Percentiles rank a stretch among this genome's conserved stretches.
Evolutionary conservation across 2,888 invertebrate genomes (phyloP).

Genomic region (Cylloceria caligata): DNA sequence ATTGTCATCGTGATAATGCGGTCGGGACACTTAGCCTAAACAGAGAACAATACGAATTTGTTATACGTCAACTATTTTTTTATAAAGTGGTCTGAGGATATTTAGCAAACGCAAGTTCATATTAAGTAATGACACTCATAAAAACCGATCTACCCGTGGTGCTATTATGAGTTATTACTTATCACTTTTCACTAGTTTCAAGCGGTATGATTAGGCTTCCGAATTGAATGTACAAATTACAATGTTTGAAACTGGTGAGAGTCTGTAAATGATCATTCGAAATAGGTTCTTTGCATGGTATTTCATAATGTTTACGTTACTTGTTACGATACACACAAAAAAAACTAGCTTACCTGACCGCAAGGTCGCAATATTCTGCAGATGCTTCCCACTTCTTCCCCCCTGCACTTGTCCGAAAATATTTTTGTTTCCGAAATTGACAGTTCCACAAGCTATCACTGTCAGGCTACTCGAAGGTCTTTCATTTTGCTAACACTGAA

Average conservation of each 20-base stretch:
- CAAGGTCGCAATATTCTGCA: constrained; percentile 28
- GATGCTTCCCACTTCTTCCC: constrained; percentile 1
- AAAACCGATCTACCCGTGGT: neutral
- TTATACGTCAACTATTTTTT: neutral
- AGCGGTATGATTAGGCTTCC: neutral
- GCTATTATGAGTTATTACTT: neutral
- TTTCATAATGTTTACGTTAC: neutral
- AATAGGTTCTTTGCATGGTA: neutral
- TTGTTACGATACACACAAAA: neutral
- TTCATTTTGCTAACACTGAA: constrained; percentile 49
- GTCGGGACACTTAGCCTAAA: constrained; percentile 60
- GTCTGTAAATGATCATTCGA: no score
- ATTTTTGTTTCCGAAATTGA: constrained; percentile 3
- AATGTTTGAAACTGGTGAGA: neutral
- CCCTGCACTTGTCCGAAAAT: constrained; percentile 19
- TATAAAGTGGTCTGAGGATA: neutral
- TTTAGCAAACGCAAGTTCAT: neutral
- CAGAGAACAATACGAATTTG: constrained; percentile 16
- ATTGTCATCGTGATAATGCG: constrained; percentile 82
- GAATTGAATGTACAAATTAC: neutral
- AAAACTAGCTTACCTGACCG: constrained; percentile 53
- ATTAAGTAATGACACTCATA: neutral
- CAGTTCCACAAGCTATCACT: constrained; percentile 45
- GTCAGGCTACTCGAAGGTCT: constrained; percentile 8
- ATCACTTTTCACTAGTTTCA: neutral